Base-by-base conservation (phyloP, 2,888 invertebrate genomes). In the Hermodice carunculata region DNA sequence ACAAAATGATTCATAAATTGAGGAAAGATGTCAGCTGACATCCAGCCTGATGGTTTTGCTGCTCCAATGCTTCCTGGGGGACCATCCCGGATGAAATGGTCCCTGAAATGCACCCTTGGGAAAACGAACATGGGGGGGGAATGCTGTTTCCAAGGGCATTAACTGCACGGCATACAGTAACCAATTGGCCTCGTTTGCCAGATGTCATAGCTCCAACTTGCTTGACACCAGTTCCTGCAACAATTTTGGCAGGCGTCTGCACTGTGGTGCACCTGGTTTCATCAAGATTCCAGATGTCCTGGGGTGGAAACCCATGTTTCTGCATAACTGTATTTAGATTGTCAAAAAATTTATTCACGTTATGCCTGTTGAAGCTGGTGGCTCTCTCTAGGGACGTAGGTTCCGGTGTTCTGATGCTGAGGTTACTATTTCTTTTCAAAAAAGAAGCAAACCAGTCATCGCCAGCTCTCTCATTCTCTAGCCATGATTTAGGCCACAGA, bases 1-100 rank as follows among this genome's bases (percentile, higher is more conserved):
- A 84, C 64, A 72, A 87, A 87, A 75, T 87, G 82, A 51, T 76
- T 62, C 49, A 84, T 75, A 80, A 81, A 81, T 32, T 74, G 66
- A 11, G 70, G 2, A 48, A 78, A 78, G 3, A 73, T 40, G 8
- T 70, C 69, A 8, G 46, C 34, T 24, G 71, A 67, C 59, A 77
- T 80, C 80, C 81, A 84, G 6, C 80, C 79, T 67, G 66, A 73
- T 31, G 76, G 69, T 71, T 73, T 75, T 56, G 76, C 76, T 28
- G 68, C 70, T 46, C 76, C 80, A 62, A 71, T 71, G 48, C 81
- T 65, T 22, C 78, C 78, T 34, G 78, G 70, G 57, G 82, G 81
- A 19, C 80, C 76, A 31, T 76, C 78, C 58, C 76, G 70, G 64
- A 77, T 67, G 6, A 82, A 64, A 28, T 75, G 74, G 3, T 68